Evolutionary conservation across 2,888 invertebrate genomes (phyloP).

Genomic region (Hyalella azteca): DNA sequence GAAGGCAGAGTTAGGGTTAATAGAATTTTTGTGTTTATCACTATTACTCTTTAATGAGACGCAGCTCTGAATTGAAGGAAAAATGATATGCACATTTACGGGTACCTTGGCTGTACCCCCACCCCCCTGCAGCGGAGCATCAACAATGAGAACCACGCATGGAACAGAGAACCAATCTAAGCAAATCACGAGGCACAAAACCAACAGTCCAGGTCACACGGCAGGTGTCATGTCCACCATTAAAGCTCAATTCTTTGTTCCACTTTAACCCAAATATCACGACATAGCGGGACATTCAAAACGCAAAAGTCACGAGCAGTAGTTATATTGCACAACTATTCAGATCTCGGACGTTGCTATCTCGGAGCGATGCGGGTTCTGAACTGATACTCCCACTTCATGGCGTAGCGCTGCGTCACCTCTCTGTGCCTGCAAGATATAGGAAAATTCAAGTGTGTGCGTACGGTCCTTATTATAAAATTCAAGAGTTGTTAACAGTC

Average conservation of each 20-base stretch:
- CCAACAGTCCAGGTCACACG: neutral
- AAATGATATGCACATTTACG: no score
- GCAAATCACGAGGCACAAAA: neutral
- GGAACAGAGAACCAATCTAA: neutral
- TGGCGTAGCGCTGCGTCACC: neutral
- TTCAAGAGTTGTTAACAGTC: no score
- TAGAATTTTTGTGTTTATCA: no score
- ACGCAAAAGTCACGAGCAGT: neutral
- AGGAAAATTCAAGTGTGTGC: no score
- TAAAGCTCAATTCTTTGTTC: neutral
- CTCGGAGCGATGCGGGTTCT: neutral
- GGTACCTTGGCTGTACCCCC: no score
- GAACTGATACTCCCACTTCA: slow-evolving; percentile 8
- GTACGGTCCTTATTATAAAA: no score
- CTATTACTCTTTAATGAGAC: no score
- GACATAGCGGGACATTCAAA: neutral
- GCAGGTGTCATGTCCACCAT: neutral
- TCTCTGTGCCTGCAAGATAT: neutral
- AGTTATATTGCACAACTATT: neutral
- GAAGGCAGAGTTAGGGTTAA: no score
- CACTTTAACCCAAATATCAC: neutral
- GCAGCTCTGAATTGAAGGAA: no score
- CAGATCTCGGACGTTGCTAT: neutral
- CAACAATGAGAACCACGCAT: neutral
- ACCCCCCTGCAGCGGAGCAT: neutral